phyloP scores from a whole-genome alignment of 1,140 invertebrate genomes.

The Drosophila tsacasi region DNA sequence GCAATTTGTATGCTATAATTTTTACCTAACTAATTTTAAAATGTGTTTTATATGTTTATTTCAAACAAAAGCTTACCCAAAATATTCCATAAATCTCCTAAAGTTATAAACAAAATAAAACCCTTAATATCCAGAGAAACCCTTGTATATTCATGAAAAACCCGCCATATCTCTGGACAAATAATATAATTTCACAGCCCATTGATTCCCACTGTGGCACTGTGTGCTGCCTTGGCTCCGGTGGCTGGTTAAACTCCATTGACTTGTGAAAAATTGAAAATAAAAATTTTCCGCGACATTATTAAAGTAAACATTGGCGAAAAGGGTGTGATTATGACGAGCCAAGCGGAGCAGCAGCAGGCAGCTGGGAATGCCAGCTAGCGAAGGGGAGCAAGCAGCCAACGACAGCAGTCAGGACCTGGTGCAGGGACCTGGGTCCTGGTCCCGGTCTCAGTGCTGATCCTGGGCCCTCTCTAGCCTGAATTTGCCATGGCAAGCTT shows the following conservation, averaged over 20 bases:
- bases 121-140: not conserved
- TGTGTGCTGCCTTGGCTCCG: constrained; percentile 6
- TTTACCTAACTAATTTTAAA: not conserved
- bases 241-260: constrained; percentile 78
- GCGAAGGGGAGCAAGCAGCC: not conserved
- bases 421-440: not conserved
- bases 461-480: constrained; percentile 9
- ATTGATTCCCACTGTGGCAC: constrained; percentile 37
- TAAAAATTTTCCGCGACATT: constrained; percentile 83
- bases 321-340: constrained; percentile 83
- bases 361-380: constrained; percentile 30
- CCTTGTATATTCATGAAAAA: constrained; percentile 19
- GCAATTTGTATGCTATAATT: not conserved
- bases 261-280: constrained; percentile 82
- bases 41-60: too few species aligned
- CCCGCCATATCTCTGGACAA: not conserved
- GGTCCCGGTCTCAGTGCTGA: not conserved
- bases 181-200: constrained; percentile 34
- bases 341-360: constrained; percentile 46
- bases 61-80: not conserved
- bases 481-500: constrained; percentile 72
- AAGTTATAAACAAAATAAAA: constrained; percentile 2
- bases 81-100: not conserved
- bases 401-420: constrained; percentile 1
- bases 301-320: constrained; percentile 82